These are phyloP conservation scores for Cisticola juncidis DNA, from an alignment of 2,113 vertebrate species.

Conservation along the genomic window DNA sequence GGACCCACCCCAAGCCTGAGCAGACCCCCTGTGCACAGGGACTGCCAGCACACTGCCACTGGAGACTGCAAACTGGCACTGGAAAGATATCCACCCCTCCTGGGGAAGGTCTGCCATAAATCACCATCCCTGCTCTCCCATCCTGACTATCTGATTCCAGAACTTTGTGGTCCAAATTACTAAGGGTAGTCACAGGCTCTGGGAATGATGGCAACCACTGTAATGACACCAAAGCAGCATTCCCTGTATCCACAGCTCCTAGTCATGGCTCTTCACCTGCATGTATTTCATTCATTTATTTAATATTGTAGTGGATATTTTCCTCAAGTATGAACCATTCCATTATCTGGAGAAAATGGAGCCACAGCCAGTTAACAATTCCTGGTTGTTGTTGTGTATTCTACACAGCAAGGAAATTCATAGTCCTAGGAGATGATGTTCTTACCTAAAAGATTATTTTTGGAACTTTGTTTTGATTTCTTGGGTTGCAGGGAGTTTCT, in stretches of 20 bases:
- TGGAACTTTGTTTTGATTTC: neutral
- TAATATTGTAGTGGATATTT: neutral
- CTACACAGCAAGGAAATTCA: neutral
- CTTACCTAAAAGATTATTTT: neutral
- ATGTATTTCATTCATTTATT: neutral
- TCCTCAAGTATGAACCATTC: neutral
- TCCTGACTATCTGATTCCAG: neutral
- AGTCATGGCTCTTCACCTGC: neutral
- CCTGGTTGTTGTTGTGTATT: neutral
- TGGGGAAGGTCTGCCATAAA: neutral
- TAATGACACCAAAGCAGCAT: neutral
- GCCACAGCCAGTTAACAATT: neutral
- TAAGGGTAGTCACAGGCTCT: neutral
- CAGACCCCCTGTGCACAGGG: rapidly evolving
- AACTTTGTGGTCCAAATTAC: neutral
- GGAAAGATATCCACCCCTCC: neutral
- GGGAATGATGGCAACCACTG: neutral
- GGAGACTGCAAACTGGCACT: rapidly evolving
- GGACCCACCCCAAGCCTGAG: neutral
- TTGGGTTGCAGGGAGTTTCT: neutral
- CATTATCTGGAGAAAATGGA: neutral
- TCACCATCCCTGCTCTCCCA: neutral
- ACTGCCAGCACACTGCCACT: neutral
- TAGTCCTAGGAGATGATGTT: neutral
- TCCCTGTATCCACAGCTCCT: neutral